phyloP scores from a whole-genome alignment of 2,888 invertebrate species.

The Tubulanus polymorphus region DNA sequence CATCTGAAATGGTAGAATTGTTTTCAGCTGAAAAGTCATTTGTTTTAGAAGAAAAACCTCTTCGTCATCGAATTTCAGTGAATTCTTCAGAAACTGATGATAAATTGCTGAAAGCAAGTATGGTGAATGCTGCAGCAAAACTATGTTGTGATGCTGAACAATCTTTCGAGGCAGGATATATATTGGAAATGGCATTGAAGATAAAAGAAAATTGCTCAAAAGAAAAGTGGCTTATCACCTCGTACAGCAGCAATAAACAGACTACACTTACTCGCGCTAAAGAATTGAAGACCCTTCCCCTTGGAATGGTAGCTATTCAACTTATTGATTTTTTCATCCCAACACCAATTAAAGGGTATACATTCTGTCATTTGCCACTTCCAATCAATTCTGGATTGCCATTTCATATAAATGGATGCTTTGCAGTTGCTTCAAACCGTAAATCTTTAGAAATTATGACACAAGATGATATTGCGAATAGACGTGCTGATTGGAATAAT shows the following conservation, averaged over 20 bases:
- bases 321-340: constrained; percentile 1
- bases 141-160: too few species aligned
- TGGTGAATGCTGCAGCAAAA: background rate
- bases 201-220: background rate
- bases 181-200: too few species aligned
- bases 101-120: constrained; percentile 1
- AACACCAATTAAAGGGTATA: constrained; percentile 22
- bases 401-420: constrained; percentile 42
- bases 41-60: constrained; percentile 18
- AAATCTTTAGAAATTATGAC: constrained; percentile 26
- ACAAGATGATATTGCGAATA: constrained; percentile 32
- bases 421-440: constrained; percentile 37
- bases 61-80: constrained; percentile 12
- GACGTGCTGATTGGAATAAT: constrained; percentile 28
- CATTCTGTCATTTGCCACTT: constrained; percentile 44
- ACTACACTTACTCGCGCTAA: background rate
- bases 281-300: constrained; percentile 17
- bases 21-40: constrained; percentile 20
- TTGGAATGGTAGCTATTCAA: constrained; percentile 33
- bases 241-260: constrained; percentile 12
- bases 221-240: constrained; percentile 17
- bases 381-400: constrained; percentile 33
- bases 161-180: too few species aligned
- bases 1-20: constrained; percentile 10
- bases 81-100: constrained; percentile 3